Evolutionary conservation across 2,797 vertebrate genomes (phyloP).

Genomic region (Anguilla obscura): DNA sequence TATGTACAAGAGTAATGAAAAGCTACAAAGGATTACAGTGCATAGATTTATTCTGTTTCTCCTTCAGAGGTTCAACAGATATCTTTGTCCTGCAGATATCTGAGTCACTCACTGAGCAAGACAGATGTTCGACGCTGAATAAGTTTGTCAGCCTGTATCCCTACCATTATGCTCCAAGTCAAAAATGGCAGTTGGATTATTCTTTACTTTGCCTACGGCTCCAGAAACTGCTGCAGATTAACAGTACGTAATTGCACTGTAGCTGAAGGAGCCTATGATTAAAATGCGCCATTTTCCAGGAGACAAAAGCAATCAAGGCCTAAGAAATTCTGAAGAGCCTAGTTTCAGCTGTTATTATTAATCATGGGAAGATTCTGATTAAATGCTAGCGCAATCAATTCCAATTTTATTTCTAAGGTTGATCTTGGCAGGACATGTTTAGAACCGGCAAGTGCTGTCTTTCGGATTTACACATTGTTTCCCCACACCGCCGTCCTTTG

Average conservation of each 20-base stretch:
- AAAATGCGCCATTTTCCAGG: slow-evolving; percentile 11
- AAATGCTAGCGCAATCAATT: not conserved
- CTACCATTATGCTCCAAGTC: slow-evolving; percentile 31
- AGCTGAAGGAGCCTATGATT: slow-evolving; percentile 19
- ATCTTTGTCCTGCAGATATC: slow-evolving; percentile 41
- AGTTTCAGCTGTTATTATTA: not conserved
- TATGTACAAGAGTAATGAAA: slow-evolving; percentile 32
- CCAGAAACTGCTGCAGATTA: slow-evolving; percentile 39
- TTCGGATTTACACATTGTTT: not conserved
- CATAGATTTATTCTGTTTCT: slow-evolving; percentile 23
- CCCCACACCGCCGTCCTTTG: not conserved
- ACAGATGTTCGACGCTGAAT: slow-evolving; percentile 44
- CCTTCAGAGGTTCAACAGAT: slow-evolving; percentile 27
- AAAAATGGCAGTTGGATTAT: slow-evolving; percentile 46
- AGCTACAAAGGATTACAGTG: slow-evolving; percentile 20
- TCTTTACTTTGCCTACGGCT: slow-evolving; percentile 14
- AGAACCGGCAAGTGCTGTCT: not conserved
- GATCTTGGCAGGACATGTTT: slow-evolving; percentile 7
- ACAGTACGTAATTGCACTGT: slow-evolving; percentile 49
- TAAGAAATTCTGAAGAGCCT: not conserved
- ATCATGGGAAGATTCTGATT: slow-evolving; percentile 5
- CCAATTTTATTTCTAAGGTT: slow-evolving; percentile 8
- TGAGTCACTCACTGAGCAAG: slow-evolving; percentile 37
- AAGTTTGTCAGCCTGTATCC: slow-evolving; percentile 38
- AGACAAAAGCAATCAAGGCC: not conserved